These are phyloP conservation scores for Drosophila mauritiana DNA, from an alignment of 1,140 invertebrate genomes.

Conservation along the genomic window DNA sequence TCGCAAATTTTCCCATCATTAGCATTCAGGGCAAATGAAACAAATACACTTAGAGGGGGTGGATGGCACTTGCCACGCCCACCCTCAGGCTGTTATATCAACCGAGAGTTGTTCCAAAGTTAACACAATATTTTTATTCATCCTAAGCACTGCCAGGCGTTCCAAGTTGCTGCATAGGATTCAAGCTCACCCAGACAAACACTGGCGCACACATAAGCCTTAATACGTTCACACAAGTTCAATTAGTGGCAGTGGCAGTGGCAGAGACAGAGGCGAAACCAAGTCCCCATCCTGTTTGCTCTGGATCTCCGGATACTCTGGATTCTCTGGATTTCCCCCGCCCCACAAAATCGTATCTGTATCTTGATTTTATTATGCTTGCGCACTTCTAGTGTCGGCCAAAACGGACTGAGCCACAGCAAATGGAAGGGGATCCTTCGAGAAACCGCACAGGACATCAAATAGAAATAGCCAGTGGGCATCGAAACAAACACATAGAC, in stretches of 20 bases:
- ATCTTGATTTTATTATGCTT: constrained; percentile 82
- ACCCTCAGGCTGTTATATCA: constrained; percentile 42
- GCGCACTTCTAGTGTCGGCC: constrained; percentile 58
- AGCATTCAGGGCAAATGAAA: constrained; percentile 82
- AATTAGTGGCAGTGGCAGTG: constrained; percentile 75
- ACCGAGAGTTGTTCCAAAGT: constrained; percentile 64
- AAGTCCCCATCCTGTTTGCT: constrained; percentile 12
- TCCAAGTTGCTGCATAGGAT: constrained; percentile 7
- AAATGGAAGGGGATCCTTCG: constrained; percentile 12
- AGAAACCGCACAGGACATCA: constrained; percentile 75
- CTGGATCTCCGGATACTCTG: neutral
- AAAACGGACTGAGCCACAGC: constrained; percentile 4
- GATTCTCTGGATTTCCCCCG: neutral
- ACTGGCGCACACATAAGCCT: constrained; percentile 66
- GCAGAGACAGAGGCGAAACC: constrained; percentile 28
- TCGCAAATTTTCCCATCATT: constrained; percentile 83
- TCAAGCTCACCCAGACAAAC: constrained; percentile 41
- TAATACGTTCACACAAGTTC: constrained; percentile 81
- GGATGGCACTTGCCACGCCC: constrained; percentile 31
- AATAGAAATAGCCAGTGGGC: constrained; percentile 65
- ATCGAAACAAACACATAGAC: constrained; percentile 6
- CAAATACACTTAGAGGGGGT: constrained; percentile 72
- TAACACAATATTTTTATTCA: constrained; percentile 82
- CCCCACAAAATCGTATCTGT: constrained; percentile 30
- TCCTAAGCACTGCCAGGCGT: constrained; percentile 61